Base-by-base conservation (phyloP, 2,113 vertebrate species). In the Drymodes brunneopygia region DNA sequence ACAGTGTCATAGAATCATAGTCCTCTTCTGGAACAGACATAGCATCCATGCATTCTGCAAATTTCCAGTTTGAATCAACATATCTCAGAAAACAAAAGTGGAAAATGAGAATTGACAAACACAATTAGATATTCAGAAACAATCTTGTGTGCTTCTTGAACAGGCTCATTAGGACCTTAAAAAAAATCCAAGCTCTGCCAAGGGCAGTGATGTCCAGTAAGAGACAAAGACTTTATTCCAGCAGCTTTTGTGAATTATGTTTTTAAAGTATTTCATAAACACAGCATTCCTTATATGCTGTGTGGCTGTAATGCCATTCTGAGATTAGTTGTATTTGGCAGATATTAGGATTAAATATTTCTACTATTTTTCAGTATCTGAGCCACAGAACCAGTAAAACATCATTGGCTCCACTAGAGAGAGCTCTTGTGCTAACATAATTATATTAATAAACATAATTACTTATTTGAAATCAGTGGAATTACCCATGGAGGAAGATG, bases 371-470 rank as follows among this genome's bases (percentile, higher is more conserved):
- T 94, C 83, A 57, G 77, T 90, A 48, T 92, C 57, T 71, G 81
- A 94, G 77, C 51, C 86, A 72, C 61, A 69, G 48, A 81, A 95
- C 73, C 44, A 97, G 96, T 95, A 96, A 97, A 94, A 48, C 27
- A 65, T 75, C 95, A 91, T 81, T 91, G 94, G 66, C 95, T 97
- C 96, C 96, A 97, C 96, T 97, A 97, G 96, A 97, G 94, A 96
- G 96, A 97, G 96, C 96, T 97, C 96, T 97, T 95, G 96, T 96
- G 96, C 95, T 95, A 96, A 91, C 91, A 87, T 97, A 97, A 97
- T 97, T 97, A 94, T 94, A 97, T 95, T 97, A 97, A 97, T 96
- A 95, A 97, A 95, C 96, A 94, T 97, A 96, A 97, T 96, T 97
- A 95, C 91, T 92, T 94, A 71, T 89, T 92, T 97, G 35, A 96